Conservation (phyloP, 2,888 invertebrate species). For the Kuschelorhynchus macadamiae region DNA sequence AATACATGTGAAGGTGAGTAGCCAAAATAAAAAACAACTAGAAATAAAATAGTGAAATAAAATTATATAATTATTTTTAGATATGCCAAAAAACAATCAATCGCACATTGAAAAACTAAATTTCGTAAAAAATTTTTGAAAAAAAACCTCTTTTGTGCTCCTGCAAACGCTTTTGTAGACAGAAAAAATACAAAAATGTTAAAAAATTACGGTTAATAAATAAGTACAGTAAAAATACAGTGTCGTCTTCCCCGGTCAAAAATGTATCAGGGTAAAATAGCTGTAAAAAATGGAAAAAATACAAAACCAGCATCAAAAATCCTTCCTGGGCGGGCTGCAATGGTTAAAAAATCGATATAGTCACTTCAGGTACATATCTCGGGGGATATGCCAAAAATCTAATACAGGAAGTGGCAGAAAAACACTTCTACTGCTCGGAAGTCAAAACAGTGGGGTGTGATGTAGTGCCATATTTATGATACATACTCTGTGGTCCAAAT, state of each 20-base stretch:
- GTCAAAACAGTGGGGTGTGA: no score
- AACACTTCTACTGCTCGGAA: no score
- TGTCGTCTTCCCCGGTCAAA: slow-evolving; percentile 46
- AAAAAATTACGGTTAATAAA: slow-evolving; percentile 51
- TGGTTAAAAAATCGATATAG: slow-evolving; percentile 66
- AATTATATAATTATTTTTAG: slow-evolving; percentile 53
- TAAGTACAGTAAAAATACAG: slow-evolving; percentile 47
- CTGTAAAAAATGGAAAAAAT: slow-evolving; percentile 61
- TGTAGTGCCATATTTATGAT: no score
- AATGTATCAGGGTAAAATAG: slow-evolving; percentile 59
- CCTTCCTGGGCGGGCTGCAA: slow-evolving; percentile 67
- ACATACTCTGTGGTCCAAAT: no score
- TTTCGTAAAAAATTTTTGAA: slow-evolving; percentile 23
- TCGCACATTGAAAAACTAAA: slow-evolving; percentile 57
- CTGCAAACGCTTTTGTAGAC: slow-evolving; percentile 71
- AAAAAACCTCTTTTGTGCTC: slow-evolving; percentile 68
- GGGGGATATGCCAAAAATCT: slow-evolving; percentile 67
- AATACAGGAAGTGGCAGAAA: no score
- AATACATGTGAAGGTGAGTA: slow-evolving; percentile 83
- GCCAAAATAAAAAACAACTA: slow-evolving; percentile 66
- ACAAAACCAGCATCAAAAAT: slow-evolving; percentile 64
- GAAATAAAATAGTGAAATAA: slow-evolving; percentile 49
- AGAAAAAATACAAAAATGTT: slow-evolving; percentile 65
- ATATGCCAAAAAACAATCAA: slow-evolving; percentile 57
- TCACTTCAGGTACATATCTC: slow-evolving; percentile 65